phyloP scores from a whole-genome alignment of 2,888 invertebrate genomes.

The Enchytraeus crypticus region DNA sequence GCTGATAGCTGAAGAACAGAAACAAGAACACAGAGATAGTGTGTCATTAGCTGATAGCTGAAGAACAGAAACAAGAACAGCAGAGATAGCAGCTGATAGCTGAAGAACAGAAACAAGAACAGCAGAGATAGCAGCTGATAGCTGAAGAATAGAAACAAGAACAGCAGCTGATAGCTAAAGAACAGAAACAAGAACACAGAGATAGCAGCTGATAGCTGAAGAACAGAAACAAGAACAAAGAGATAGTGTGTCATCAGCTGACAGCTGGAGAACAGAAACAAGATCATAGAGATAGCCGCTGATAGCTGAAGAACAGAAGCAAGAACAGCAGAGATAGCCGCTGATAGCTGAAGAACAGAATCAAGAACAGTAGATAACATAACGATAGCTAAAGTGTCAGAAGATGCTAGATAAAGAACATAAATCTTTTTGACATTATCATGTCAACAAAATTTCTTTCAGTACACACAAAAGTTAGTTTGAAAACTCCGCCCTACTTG shows the following conservation, averaged over 20 bases:
- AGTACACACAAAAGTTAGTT: no score
- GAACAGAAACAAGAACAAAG: background rate
- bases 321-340: constrained; percentile 67
- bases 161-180: background rate
- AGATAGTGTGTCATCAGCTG: background rate
- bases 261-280: background rate
- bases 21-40: no score
- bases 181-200: background rate
- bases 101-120: background rate
- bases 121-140: background rate
- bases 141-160: background rate
- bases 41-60: background rate
- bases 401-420: background rate
- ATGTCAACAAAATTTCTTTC: no score
- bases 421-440: no score
- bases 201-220: background rate
- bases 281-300: background rate
- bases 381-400: no score
- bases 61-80: background rate
- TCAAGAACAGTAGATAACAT: no score
- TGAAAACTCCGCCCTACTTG: no score
- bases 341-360: constrained; percentile 45
- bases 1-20: constrained; percentile 47
- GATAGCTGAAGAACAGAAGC: constrained; percentile 17
- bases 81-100: background rate